These are phyloP conservation scores for Neopipo cinnamomea DNA, from an alignment of 2,113 vertebrate genomes.

Conservation along the genomic window DNA sequence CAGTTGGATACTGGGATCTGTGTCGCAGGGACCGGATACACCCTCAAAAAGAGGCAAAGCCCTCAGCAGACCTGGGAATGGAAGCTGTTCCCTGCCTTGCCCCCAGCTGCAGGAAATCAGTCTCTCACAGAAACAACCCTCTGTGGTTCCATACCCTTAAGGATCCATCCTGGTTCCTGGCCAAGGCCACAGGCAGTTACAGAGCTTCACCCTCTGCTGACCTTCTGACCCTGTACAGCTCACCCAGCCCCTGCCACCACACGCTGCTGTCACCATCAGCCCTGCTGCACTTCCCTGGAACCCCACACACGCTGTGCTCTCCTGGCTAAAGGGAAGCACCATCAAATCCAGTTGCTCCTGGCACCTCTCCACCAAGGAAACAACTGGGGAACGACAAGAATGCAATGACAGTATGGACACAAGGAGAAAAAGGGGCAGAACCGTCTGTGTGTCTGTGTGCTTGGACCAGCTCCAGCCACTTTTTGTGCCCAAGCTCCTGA, in stretches of 20 bases:
- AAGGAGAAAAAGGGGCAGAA: background rate
- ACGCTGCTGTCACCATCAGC: background rate
- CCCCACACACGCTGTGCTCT: background rate
- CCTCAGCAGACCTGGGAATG: background rate
- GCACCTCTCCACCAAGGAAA: background rate
- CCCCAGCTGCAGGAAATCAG: background rate
- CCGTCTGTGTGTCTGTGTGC: background rate
- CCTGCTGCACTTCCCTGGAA: background rate
- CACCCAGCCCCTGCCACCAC: background rate
- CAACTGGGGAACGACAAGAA: background rate
- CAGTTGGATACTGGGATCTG: background rate
- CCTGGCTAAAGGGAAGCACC: background rate
- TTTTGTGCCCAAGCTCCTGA: background rate
- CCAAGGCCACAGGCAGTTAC: background rate
- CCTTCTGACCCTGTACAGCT: background rate
- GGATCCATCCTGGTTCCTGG: background rate
- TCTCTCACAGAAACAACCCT: background rate
- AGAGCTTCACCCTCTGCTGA: background rate
- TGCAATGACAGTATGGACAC: background rate
- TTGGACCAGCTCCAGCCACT: background rate
- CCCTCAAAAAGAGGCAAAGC: background rate
- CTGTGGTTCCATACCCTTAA: background rate
- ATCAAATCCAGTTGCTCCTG: background rate
- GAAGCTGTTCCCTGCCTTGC: background rate
- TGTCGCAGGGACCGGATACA: background rate